phyloP scores from a whole-genome alignment of 2,888 invertebrate genomes.

The Tuberolachnus salignus region DNA sequence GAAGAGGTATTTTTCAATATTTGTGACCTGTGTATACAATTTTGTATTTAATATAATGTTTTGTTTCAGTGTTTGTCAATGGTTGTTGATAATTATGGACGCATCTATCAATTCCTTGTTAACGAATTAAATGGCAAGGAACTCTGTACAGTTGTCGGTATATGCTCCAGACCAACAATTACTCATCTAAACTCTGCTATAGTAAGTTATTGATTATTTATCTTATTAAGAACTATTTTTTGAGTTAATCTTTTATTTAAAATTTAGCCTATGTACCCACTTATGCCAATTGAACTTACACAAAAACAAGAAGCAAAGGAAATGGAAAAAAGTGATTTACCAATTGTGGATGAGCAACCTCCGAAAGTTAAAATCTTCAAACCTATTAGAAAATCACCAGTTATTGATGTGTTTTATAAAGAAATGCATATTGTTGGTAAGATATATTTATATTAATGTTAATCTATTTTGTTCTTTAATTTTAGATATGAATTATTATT shows the following conservation, averaged over 20 bases:
- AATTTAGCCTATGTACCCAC: slow-evolving; percentile 33
- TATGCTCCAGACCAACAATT: slow-evolving; percentile 67
- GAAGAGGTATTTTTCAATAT: slow-evolving; percentile 64
- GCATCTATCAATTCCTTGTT: slow-evolving; percentile 74
- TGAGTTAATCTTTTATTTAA: background rate
- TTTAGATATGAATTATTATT: background rate
- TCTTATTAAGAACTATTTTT: slow-evolving; percentile 41
- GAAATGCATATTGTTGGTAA: slow-evolving; percentile 43
- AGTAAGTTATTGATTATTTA: slow-evolving; percentile 60
- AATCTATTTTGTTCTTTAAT: background rate
- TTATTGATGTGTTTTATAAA: slow-evolving; percentile 36
- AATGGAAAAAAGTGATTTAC: background rate
- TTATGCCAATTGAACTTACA: slow-evolving; percentile 36
- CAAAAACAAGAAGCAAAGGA: background rate
- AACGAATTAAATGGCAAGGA: slow-evolving; percentile 72
- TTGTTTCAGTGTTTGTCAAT: slow-evolving; percentile 70
- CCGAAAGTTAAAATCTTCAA: slow-evolving; percentile 28
- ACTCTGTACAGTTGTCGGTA: slow-evolving; percentile 74
- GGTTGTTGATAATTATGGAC: slow-evolving; percentile 78
- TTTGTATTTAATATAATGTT: slow-evolving; percentile 33
- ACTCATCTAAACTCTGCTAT: slow-evolving; percentile 41
- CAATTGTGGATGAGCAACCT: slow-evolving; percentile 36
- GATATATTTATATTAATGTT: background rate
- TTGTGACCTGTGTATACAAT: slow-evolving; percentile 29
- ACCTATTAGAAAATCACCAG: slow-evolving; percentile 60